phyloP scores from a whole-genome alignment of 2,888 invertebrate species.

The Apodemia duryi region DNA sequence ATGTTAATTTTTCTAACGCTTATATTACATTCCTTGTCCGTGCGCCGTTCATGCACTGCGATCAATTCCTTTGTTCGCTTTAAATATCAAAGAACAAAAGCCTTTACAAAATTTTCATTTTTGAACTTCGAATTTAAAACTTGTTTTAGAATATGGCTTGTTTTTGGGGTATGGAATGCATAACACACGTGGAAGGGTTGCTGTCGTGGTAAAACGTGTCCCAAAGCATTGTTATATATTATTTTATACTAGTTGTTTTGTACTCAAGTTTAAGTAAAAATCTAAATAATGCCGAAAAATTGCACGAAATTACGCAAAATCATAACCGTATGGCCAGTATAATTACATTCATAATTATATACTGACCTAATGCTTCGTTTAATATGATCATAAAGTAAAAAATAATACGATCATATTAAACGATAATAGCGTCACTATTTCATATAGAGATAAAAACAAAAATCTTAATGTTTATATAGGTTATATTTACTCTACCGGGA shows the following conservation, averaged over 20 bases:
- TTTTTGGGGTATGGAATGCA: neutral
- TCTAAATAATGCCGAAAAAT: too few relatives aligned
- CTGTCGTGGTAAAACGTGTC: neutral
- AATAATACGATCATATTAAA: too few relatives aligned
- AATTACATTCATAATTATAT: neutral
- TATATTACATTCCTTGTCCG: constrained; percentile 12
- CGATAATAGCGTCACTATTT: too few relatives aligned
- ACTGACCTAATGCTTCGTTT: too few relatives aligned
- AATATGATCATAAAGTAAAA: too few relatives aligned
- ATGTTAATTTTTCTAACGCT: constrained; percentile 11
- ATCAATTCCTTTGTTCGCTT: constrained; percentile 4
- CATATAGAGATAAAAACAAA: too few relatives aligned
- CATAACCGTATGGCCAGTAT: too few relatives aligned
- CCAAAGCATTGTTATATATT: neutral
- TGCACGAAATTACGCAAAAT: too few relatives aligned
- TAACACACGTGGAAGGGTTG: neutral
- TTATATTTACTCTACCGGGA: too few relatives aligned
- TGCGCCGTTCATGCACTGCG: neutral
- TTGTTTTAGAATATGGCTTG: neutral
- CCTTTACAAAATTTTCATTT: constrained; percentile 5
- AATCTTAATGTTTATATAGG: too few relatives aligned
- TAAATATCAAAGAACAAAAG: constrained; percentile 4
- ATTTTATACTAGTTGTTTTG: neutral
- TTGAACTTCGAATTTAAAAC: constrained; percentile 10
- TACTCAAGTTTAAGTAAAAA: too few relatives aligned